phyloP scores from a whole-genome alignment of 2,113 vertebrate species.

The Rana temporaria region DNA sequence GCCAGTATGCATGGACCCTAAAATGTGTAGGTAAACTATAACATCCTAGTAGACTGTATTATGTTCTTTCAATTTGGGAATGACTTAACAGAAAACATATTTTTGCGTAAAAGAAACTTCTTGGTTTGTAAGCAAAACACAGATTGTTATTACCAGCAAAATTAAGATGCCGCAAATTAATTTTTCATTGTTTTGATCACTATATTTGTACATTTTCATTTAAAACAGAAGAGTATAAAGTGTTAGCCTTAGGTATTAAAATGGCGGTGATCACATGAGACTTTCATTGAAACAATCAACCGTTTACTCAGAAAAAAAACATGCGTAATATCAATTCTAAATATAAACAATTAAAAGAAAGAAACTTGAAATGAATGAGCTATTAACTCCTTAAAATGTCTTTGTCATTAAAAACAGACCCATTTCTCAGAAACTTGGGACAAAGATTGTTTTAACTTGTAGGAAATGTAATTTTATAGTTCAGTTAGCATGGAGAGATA shows the following conservation, averaged over 20 bases:
- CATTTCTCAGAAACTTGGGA: conserved; percentile 28
- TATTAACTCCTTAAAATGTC: conserved; percentile 40
- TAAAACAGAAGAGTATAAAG: conserved; percentile 46
- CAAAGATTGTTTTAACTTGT: not conserved
- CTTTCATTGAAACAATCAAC: conserved; percentile 37
- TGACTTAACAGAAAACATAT: not conserved
- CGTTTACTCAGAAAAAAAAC: conserved; percentile 25
- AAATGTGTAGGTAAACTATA: not conserved
- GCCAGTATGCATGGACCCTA: not conserved
- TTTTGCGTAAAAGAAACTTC: not conserved
- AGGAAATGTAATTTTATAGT: not conserved
- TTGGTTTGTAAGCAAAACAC: not conserved
- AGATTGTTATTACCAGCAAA: not conserved
- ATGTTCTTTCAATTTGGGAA: not conserved
- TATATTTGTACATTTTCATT: conserved; percentile 47
- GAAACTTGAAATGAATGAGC: conserved; percentile 41
- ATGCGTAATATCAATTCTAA: conserved; percentile 32
- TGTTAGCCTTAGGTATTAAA: conserved; percentile 50
- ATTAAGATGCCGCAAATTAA: conserved; percentile 24
- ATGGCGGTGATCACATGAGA: conserved; percentile 25
- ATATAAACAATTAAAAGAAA: conserved; percentile 36
- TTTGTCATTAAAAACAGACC: conserved; percentile 40
- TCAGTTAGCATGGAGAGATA: not conserved
- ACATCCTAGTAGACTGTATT: not conserved
- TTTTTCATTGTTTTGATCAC: conserved; percentile 18